phyloP scores from a whole-genome alignment of 2,888 invertebrate genomes.

The Pterostichus niger region DNA sequence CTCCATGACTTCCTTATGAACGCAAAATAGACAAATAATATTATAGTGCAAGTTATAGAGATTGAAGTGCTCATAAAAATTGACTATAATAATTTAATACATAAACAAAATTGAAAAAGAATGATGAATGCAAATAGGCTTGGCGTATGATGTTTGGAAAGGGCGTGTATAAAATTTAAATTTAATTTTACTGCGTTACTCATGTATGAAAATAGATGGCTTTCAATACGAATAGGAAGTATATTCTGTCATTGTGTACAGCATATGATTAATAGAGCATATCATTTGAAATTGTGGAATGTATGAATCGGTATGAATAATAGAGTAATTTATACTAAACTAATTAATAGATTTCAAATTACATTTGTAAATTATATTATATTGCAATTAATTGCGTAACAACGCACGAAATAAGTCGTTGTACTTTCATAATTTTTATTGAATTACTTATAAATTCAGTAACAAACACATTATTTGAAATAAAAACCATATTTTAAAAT shows the following conservation, averaged over 20 bases:
- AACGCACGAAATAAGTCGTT: slow-evolving; percentile 1
- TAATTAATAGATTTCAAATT: background rate
- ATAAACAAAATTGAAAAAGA: too few species aligned
- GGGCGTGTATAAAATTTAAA: background rate
- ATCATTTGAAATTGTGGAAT: background rate
- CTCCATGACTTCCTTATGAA: too few species aligned
- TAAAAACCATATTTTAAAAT: background rate
- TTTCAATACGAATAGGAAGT: background rate
- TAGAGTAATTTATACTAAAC: background rate
- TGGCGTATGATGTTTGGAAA: too few species aligned
- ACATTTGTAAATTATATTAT: background rate
- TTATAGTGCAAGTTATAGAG: too few species aligned
- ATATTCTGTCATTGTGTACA: background rate
- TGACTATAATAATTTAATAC: too few species aligned
- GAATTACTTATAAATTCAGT: background rate
- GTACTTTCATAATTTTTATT: background rate
- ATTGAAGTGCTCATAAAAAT: too few species aligned
- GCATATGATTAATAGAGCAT: slow-evolving; percentile 12
- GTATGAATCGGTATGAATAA: background rate
- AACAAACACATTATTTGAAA: background rate
- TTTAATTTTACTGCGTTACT: background rate
- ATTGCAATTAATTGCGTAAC: too few species aligned
- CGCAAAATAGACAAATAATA: too few species aligned
- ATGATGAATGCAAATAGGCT: too few species aligned
- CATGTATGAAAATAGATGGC: slow-evolving; percentile 4